Percentiles rank a stretch among this genome's conserved stretches.
Conservation (phyloP, 1,140 invertebrate genomes). For the Trichonephila inaurata region DNA sequence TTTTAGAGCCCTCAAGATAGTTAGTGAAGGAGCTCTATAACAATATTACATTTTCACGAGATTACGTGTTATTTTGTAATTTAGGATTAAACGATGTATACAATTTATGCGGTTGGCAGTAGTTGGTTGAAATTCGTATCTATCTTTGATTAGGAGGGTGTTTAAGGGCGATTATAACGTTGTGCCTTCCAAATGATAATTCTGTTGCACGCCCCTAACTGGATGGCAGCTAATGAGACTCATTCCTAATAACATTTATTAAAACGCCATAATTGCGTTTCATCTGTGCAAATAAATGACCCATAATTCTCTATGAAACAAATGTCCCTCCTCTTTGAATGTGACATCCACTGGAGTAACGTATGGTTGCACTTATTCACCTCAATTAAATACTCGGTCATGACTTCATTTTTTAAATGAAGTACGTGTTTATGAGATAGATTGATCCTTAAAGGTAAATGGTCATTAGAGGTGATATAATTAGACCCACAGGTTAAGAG, state of each 20-base stretch:
- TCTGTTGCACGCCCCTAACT: constrained; percentile 20
- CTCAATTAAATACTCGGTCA: constrained; percentile 1
- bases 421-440: no score
- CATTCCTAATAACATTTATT: constrained; percentile 52
- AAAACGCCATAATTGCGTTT: constrained; percentile 57
- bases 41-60: no score
- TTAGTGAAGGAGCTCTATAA: no score
- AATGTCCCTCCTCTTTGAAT: constrained; percentile 6
- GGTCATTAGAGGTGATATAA: no score
- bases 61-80: no score
- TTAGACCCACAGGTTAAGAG: no score
- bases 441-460: no score
- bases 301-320: constrained; percentile 24
- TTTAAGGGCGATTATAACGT: neutral
- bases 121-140: no score
- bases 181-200: constrained; percentile 17
- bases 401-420: neutral
- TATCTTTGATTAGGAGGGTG: no score
- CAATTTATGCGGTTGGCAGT: no score
- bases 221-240: constrained; percentile 48
- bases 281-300: constrained; percentile 57
- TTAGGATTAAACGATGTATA: no score
- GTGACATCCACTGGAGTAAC: neutral
- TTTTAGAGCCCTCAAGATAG: no score
- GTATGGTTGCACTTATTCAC: neutral